Evolutionary conservation across 2,888 invertebrate genomes (phyloP), one percentile per base, ranked within the genome.

Genomic region (Eupeodes luniger): DNA sequence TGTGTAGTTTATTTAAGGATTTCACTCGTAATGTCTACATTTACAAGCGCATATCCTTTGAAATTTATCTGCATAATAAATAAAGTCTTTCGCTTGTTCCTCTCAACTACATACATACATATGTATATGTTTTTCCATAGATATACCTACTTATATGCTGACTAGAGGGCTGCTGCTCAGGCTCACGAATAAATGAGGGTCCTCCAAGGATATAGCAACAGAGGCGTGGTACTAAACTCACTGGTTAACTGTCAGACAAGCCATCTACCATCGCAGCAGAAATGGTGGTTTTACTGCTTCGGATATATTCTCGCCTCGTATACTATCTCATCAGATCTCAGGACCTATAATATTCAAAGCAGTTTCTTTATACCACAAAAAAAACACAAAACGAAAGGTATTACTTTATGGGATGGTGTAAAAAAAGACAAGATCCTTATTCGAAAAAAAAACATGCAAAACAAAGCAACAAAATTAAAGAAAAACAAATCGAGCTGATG

Each of bases 21-120:
- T 85, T 81, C 85, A 88, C 81, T 88, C 88, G 88, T 88, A 88
- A 88, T 88, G 88, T 88, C 88, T 88, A 88, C 88, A 88, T 88
- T 88, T 88, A 88, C 88, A 88, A 81, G 88, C 88, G 88, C 88
- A 88, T 85, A 88, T 88, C 85, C 88, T 88, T 81, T 81, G 88
- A 85, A 88, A 88, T 88, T 88, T 88, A 88, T 88, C 85, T 88
- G 88, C 85, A 88, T 88, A 88, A 88, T 88, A 88, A 88, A 88
- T 88, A 88, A 88, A 85, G 85, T 81, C 85, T 67, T 81, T 78
- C 77, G 67, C 81, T 75, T 81, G 70, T 79, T 87, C 80, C 72
- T 57, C 36, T 34, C n/a, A 55, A 57, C 70, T 77, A 36, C 36
- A n/a, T 59, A 34, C 1, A 4, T 6, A n/a, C 34, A 14, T 4